Evolutionary conservation across 30 jellyfish, hydroid and myxozoan species (phyloP).

Genomic region (Hydra vulgaris): DNA sequence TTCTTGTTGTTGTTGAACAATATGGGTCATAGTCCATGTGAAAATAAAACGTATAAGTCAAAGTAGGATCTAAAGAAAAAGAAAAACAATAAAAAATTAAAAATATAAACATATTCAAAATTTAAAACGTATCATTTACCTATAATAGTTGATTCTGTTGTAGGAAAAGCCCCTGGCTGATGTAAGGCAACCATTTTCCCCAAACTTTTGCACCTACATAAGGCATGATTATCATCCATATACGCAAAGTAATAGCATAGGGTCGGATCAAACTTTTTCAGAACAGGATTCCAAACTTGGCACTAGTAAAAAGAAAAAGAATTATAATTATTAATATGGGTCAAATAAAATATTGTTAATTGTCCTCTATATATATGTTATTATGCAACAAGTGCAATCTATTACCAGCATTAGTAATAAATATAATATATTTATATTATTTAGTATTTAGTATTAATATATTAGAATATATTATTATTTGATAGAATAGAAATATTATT

Average conservation of each 20-base stretch:
- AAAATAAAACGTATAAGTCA: not conserved
- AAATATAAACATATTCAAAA: not conserved
- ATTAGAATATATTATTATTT: no score
- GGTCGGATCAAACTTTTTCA: not conserved
- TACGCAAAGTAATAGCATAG: slow-evolving; percentile 7
- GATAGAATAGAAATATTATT: no score
- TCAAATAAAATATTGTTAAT: no score
- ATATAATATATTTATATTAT: no score
- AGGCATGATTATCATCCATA: not conserved
- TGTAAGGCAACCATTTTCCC: slow-evolving; percentile 4
- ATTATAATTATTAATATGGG: no score
- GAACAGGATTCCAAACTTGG: not conserved
- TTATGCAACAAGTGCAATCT: no score
- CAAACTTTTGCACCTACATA: not conserved
- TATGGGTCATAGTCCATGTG: not conserved
- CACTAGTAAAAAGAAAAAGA: not conserved
- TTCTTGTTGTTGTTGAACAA: not conserved
- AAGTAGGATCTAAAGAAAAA: not conserved
- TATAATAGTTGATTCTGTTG: slow-evolving; percentile 3
- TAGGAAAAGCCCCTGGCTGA: not conserved
- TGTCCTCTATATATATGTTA: no score
- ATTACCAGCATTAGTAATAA: no score
- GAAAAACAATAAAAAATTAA: not conserved
- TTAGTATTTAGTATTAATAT: no score
- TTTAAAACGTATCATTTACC: not conserved